Evolutionary conservation across 1,140 invertebrate genomes (phyloP), one percentile per base, ranked within the genome.

Genomic region (Sarcophaga bullata): DNA sequence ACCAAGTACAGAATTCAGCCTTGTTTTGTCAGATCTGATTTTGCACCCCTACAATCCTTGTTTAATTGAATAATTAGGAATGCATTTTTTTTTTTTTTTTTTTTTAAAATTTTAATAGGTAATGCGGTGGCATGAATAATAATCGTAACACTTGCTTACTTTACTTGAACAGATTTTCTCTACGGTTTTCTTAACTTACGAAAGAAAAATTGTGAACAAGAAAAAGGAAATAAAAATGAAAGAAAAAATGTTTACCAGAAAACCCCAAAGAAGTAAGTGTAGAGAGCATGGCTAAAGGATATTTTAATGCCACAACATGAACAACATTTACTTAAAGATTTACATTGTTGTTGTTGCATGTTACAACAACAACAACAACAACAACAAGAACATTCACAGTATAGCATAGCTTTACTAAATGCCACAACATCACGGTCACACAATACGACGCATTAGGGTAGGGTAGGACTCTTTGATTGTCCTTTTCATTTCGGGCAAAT

Each of bases 51-150:
- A n/a, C n/a, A n/a, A n/a, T n/a, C n/a, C n/a, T n/a, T n/a, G n/a
- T n/a, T n/a, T n/a, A n/a, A n/a, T n/a, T n/a, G n/a, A n/a, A n/a
- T n/a, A n/a, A n/a, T n/a, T n/a, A n/a, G n/a, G n/a, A n/a, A n/a
- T n/a, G n/a, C n/a, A n/a, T n/a, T n/a, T n/a, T n/a, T n/a, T n/a
- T n/a, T n/a, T n/a, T n/a, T n/a, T n/a, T n/a, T n/a, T n/a, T n/a
- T n/a, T n/a, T n/a, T n/a, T n/a, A n/a, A n/a, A n/a, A 68, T 68
- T 68, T 68, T 68, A 68, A 68, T 68, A 68, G 62, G 62, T 68
- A 68, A 68, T 68, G 62, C 62, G 62, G 62, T 68, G 62, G n/a
- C 17, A 68, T 68, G 62, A 68, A 68, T 68, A 17, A 68, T 68
- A 68, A 68, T 68, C 62, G 8, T 68, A 68, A 19, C n/a, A 68